Evolutionary conservation across 2,888 invertebrate genomes (phyloP).

Genomic region (Andrena chrysosceles): DNA sequence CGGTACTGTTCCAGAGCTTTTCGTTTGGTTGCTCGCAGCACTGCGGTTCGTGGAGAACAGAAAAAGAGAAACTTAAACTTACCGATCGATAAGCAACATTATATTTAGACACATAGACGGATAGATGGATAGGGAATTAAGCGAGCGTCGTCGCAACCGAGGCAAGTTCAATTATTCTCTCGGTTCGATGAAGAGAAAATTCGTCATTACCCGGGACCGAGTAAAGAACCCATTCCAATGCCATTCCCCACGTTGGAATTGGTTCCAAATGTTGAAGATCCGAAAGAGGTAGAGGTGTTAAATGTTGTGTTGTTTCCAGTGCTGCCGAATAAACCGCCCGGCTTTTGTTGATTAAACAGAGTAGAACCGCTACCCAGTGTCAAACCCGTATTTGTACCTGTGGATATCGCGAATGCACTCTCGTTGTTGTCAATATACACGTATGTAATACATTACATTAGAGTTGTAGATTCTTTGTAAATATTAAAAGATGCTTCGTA

Average conservation of each 20-base stretch:
- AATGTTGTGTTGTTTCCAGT: constrained; percentile 85
- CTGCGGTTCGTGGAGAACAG: constrained; percentile 61
- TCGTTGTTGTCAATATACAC: no score
- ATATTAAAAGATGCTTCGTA: no score
- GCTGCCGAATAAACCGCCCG: constrained; percentile 87
- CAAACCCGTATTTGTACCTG: constrained; percentile 83
- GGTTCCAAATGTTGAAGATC: constrained; percentile 83
- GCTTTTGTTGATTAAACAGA: constrained; percentile 84
- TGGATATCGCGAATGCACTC: not conserved
- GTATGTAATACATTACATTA: no score
- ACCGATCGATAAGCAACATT: not conserved
- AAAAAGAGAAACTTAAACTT: not conserved
- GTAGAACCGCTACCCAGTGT: constrained; percentile 76
- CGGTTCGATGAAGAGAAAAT: not conserved
- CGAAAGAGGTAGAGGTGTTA: constrained; percentile 83
- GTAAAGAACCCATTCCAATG: constrained; percentile 74
- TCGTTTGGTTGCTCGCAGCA: constrained; percentile 78
- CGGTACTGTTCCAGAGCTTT: constrained; percentile 82
- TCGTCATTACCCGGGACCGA: constrained; percentile 75
- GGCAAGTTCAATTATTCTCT: not conserved
- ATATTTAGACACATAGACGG: not conserved
- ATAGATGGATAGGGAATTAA: not conserved
- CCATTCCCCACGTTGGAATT: constrained; percentile 72
- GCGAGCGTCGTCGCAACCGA: no score
- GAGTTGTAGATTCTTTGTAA: no score